Base-by-base conservation (phyloP, 2,888 invertebrate species). In the Iphiclides podalirius region DNA sequence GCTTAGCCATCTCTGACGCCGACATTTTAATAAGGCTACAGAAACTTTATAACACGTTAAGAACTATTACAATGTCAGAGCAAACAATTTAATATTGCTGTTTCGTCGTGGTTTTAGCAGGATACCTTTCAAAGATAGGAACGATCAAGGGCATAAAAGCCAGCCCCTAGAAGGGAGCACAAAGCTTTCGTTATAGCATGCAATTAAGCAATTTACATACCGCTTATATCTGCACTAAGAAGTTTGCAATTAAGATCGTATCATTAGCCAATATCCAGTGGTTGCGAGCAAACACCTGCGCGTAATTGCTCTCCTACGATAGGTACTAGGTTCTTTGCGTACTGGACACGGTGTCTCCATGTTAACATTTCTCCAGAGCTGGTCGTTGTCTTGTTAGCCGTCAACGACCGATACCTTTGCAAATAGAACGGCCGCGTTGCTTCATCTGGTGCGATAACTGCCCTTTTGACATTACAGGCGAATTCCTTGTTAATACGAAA, bases 321-420 rank as follows among this genome's bases (percentile, higher is more conserved):
- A 31, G 37, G 37, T 23, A 43, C 38, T 37, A 38, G 23, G 48
- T 33, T 34, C 23, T 13, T 6, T 15, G 33, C 37, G 11, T 42
- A 41, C 7, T 15, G 34, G 40, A 47, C 36, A 11, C 12, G n/a
- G 26, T 47, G 28, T 28, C 40, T 16, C 14, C 26, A 23, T 41
- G 54, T 54, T 52, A 47, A 50, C 39, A 50, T 40, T 50, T 38
- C 52, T 9, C 20, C 31, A 35, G 28, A 40, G 47, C 35, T 49
- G 42, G 28, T 47, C 33, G 39, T 44, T 52, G 53, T 45, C 52
- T 45, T 52, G 58, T 53, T 45, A 46, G 52, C 51, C 36, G 43
- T 48, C 54, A 52, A 57, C 49, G 14, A 41, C 54, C 46, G 53
- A 50, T 34, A 38, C 34, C 40, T 36, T 37, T 45, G 39, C 35